phyloP scores from a whole-genome alignment of 2,113 vertebrate genomes.

The Castor canadensis region DNA sequence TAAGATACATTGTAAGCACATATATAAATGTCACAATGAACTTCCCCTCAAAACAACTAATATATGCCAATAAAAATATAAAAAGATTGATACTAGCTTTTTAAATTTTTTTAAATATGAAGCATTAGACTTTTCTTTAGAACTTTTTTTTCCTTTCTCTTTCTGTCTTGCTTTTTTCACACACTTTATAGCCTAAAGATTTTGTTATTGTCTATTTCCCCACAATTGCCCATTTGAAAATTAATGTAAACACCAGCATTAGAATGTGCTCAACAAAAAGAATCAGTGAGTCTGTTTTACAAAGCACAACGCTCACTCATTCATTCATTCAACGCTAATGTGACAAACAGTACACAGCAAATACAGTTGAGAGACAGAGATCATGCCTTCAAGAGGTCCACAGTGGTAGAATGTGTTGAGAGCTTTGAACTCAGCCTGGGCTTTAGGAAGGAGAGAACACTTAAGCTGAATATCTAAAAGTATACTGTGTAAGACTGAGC shows the following conservation, averaged over 20 bases:
- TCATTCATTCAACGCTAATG: background rate
- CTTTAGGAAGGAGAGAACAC: background rate
- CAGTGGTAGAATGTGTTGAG: background rate
- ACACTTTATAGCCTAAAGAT: background rate
- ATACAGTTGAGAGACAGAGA: background rate
- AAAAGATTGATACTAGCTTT: no score
- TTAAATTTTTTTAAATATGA: no score
- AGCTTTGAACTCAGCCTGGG: background rate
- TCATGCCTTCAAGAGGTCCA: background rate
- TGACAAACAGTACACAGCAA: background rate
- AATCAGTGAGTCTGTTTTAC: conserved; percentile 14
- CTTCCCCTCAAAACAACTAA: no score
- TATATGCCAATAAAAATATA: no score
- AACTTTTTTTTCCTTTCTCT: background rate
- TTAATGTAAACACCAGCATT: background rate
- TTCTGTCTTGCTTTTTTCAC: conserved; percentile 16
- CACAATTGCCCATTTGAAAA: conserved; percentile 43
- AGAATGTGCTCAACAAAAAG: background rate
- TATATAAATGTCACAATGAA: no score
- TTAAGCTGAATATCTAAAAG: background rate
- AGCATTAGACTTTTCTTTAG: background rate
- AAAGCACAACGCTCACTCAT: background rate
- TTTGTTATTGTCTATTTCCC: background rate
- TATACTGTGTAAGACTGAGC: background rate
- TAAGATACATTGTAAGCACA: no score